Base-by-base conservation (phyloP, 2,113 vertebrate genomes). In the Limnothrissa miodon region DNA sequence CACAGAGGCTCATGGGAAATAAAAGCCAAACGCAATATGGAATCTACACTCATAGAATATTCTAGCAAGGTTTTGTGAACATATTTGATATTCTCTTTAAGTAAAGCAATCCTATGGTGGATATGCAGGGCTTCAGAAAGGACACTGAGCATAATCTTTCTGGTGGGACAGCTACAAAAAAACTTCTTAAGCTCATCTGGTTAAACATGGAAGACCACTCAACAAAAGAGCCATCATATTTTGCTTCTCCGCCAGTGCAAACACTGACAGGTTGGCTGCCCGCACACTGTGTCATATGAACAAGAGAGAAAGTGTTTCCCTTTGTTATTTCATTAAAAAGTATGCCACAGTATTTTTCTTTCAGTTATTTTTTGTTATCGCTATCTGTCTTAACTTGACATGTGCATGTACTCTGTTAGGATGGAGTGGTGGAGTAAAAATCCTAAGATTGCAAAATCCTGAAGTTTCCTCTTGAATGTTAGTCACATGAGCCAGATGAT, bases 81-180 rank as follows among this genome's bases (percentile, higher is more conserved):
- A 36, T 74, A 36, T 74, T 74, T 74, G 66, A 74, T 74, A 74
- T 74, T 74, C 66, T 74, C 29, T 74, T 74, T 74, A 36, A 17
- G 25, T 74, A 74, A 33, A 74, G 66, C 66, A 74, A 33, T 33
- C 13, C 29, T 17, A 74, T 74, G 29, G 66, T 36, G 25, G 66
- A 74, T 74, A 7, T 56, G 51, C 19, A 23, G 19, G 5, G n/a
- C 59, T 29, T 62, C n/a, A 29, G 10, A 29, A 29, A 62, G 59
- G 59, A 62, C 59, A 25, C n/a, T 29, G 59, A 62, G 56, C n/a
- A 9, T 5, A n/a, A 70, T 70, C 62, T 70, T 36, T 74, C 10
- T 11, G 10, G n/a, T 29, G n/a, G 25, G 59, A 29, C n/a, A 62
- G n/a, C 59, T 62, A 62, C 59, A 62, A 11, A 11, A 25, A 7